A percentile compares a stretch with the other conserved stretches of the same genome.
phyloP scores from a whole-genome alignment of 2,888 invertebrate species.

The Lepas anatifera region DNA sequence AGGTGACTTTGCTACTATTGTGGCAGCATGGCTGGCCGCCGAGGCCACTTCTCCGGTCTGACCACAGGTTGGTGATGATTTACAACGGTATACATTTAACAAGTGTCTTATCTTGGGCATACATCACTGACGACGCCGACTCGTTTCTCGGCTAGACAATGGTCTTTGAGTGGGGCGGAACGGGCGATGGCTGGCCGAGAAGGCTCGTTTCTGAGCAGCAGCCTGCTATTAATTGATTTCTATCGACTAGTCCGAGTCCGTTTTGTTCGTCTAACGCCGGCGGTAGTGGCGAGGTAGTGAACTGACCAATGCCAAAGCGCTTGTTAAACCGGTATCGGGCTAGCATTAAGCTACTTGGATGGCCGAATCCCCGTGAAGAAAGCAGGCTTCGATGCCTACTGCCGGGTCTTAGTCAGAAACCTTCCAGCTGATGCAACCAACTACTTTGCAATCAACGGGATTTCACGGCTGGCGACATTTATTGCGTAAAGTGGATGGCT shows the following conservation, averaged over 20 bases:
- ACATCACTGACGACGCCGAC: background rate
- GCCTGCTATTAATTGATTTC: constrained; percentile 5
- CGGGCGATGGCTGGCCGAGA: background rate
- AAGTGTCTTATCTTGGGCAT: background rate
- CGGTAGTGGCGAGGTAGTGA: background rate
- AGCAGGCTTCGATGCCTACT: too few relatives aligned
- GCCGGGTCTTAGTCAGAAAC: too few relatives aligned
- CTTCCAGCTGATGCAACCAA: too few relatives aligned
- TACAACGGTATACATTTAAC: background rate
- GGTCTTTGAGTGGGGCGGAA: background rate
- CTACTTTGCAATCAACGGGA: too few relatives aligned
- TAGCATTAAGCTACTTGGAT: too few relatives aligned
- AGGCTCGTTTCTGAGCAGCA: background rate
- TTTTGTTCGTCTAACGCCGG: background rate
- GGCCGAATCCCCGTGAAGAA: too few relatives aligned
- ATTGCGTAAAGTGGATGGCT: too few relatives aligned
- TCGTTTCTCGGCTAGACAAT: background rate
- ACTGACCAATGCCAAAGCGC: background rate
- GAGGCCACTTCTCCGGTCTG: too few relatives aligned
- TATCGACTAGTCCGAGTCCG: background rate
- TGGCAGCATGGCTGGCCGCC: too few relatives aligned
- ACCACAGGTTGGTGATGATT: background rate
- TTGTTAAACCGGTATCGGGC: background rate
- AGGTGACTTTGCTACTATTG: too few relatives aligned
- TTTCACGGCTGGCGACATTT: too few relatives aligned